phyloP scores from a whole-genome alignment of 2,888 invertebrate species.

The Lochmaea capreae region DNA sequence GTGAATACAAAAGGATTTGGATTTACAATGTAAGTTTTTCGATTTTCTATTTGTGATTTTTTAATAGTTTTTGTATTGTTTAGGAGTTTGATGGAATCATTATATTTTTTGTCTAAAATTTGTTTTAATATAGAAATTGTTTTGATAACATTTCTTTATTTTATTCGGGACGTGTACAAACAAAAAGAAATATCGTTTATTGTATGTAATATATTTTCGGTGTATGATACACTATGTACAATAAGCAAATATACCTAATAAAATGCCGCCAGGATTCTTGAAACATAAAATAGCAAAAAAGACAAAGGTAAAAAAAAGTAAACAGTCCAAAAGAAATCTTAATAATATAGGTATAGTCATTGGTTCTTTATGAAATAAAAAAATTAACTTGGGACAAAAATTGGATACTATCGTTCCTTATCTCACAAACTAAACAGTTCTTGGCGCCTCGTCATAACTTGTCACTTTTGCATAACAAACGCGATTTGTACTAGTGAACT shows the following conservation, averaged over 20 bases:
- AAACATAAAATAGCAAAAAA: slow-evolving; percentile 2
- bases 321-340: slow-evolving; percentile 12
- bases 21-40: slow-evolving; percentile 26
- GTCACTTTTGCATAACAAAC: too few species aligned
- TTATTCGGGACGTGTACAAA: slow-evolving; percentile 1
- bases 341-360: not conserved
- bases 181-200: not conserved
- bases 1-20: slow-evolving; percentile 1
- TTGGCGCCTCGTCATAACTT: too few species aligned
- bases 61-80: slow-evolving; percentile 24
- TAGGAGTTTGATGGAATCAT: slow-evolving; percentile 27
- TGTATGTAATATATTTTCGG: slow-evolving; percentile 11
- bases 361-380: not conserved
- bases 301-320: not conserved
- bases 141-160: slow-evolving; percentile 22
- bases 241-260: slow-evolving; percentile 21
- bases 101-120: slow-evolving; percentile 31
- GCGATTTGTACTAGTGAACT: too few species aligned
- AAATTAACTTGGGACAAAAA: not conserved
- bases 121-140: slow-evolving; percentile 29
- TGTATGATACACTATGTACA: slow-evolving; percentile 31
- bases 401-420: not conserved
- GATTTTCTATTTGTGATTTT: slow-evolving; percentile 34
- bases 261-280: not conserved
- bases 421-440: too few species aligned